Conservation (phyloP, 2,113 vertebrate species). For the Piaya cayana region DNA sequence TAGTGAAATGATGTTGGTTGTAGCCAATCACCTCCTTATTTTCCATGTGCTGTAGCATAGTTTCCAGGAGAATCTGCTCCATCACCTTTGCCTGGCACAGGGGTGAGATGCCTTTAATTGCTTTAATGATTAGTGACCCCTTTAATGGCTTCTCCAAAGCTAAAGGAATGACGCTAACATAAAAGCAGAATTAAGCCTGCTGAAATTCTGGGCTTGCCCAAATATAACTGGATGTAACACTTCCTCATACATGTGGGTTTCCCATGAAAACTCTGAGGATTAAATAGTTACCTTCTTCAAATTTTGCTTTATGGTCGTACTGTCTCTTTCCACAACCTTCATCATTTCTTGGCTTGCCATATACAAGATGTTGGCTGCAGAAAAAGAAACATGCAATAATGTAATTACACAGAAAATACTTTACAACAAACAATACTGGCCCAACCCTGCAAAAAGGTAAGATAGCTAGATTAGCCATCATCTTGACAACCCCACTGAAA, state of each 20-base stretch:
- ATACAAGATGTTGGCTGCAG: constrained; percentile 88
- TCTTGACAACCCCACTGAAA: not conserved
- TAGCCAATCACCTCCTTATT: too few relatives aligned
- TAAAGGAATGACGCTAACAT: not conserved
- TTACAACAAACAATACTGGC: not conserved
- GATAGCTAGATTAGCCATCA: not conserved
- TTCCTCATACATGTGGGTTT: not conserved
- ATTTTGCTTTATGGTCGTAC: constrained; percentile 82
- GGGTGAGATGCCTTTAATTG: too few relatives aligned
- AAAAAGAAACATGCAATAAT: constrained; percentile 15
- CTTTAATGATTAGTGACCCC: not conserved
- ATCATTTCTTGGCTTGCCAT: constrained; percentile 94
- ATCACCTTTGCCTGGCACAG: too few relatives aligned
- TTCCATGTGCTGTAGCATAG: too few relatives aligned
- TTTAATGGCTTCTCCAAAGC: not conserved
- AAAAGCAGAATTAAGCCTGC: not conserved
- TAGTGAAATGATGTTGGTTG: too few relatives aligned
- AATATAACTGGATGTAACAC: not conserved
- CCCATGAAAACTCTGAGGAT: not conserved
- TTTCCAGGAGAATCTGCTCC: too few relatives aligned
- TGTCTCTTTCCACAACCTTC: constrained; percentile 85
- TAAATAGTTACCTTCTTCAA: constrained; percentile 87
- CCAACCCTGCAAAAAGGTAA: not conserved
- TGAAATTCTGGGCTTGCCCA: not conserved
- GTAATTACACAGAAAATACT: not conserved